phyloP scores from a whole-genome alignment of 1,140 invertebrate species.

The Drosophila arawakana region DNA sequence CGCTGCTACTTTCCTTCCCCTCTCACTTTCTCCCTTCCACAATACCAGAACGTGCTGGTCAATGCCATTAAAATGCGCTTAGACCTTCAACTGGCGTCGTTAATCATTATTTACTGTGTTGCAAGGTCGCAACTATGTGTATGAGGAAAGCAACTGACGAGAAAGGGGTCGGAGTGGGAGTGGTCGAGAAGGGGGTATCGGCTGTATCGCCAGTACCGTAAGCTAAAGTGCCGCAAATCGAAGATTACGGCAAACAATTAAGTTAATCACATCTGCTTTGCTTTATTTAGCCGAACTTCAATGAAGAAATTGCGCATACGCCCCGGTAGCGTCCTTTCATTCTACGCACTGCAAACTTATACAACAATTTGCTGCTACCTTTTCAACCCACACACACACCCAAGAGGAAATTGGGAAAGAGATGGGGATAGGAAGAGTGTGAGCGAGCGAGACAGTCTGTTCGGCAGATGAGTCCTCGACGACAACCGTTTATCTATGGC shows the following conservation, averaged over 20 bases:
- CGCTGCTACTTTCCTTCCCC: neutral
- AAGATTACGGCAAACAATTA: constrained; percentile 74
- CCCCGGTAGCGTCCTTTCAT: constrained; percentile 29
- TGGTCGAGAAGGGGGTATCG: too few relatives aligned
- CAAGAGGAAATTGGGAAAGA: neutral
- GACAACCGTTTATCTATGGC: constrained; percentile 73
- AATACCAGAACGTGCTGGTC: constrained; percentile 18
- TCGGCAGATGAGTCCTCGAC: constrained; percentile 33
- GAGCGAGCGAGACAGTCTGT: neutral
- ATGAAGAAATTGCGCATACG: constrained; percentile 69
- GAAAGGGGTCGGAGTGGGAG: neutral
- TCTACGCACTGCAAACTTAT: constrained; percentile 42
- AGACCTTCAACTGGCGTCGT: constrained; percentile 60
- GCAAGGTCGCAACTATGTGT: constrained; percentile 17
- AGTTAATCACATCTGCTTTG: constrained; percentile 75
- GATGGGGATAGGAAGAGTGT: neutral
- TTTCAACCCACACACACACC: constrained; percentile 26
- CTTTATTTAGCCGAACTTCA: constrained; percentile 36
- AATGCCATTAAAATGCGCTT: constrained; percentile 78
- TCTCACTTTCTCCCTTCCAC: neutral
- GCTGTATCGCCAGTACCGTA: neutral
- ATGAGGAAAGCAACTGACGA: neutral
- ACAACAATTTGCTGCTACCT: constrained; percentile 71
- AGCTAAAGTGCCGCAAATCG: constrained; percentile 51
- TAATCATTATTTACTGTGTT: constrained; percentile 73